phyloP scores from a whole-genome alignment of 1,140 invertebrate genomes.

The Musca domestica region DNA sequence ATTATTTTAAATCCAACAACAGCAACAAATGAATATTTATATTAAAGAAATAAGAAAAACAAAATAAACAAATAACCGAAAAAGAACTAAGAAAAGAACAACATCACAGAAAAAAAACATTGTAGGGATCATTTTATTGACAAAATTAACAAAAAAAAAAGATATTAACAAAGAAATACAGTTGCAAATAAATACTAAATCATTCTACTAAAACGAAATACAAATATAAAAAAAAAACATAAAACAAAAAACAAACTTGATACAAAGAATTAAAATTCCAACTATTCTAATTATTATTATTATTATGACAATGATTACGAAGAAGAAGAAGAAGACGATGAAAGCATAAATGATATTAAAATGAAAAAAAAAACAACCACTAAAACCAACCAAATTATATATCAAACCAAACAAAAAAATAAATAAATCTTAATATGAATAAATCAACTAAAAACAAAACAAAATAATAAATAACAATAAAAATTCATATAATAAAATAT shows the following conservation, averaged over 20 bases:
- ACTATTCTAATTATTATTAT: slow-evolving; percentile 20
- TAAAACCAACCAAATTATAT: slow-evolving; percentile 7
- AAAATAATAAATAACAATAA: slow-evolving; percentile 17
- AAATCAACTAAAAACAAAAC: slow-evolving; percentile 17
- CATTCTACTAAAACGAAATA: slow-evolving; percentile 26
- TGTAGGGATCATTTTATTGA: slow-evolving; percentile 52
- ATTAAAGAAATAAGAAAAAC: slow-evolving; percentile 17
- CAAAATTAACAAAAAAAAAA: slow-evolving; percentile 28
- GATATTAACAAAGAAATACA: slow-evolving; percentile 26
- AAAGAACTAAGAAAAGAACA: slow-evolving; percentile 41
- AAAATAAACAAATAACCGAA: slow-evolving; percentile 33
- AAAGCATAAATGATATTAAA: slow-evolving; percentile 2
- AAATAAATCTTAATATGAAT: slow-evolving; percentile 5
- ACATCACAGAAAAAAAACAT: slow-evolving; percentile 43
- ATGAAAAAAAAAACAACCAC: not conserved
- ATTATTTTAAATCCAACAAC: not conserved
- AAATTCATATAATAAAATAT: slow-evolving; percentile 21
- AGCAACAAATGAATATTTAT: slow-evolving; percentile 18
- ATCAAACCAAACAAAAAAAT: not conserved
- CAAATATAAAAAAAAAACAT: slow-evolving; percentile 32
- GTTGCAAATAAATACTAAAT: slow-evolving; percentile 29
- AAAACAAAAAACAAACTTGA: slow-evolving; percentile 37
- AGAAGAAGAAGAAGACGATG: not conserved
- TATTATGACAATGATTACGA: not conserved
- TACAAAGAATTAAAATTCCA: slow-evolving; percentile 17